Conservation (phyloP, 2,888 invertebrate genomes). For the Adineta ricciae region DNA sequence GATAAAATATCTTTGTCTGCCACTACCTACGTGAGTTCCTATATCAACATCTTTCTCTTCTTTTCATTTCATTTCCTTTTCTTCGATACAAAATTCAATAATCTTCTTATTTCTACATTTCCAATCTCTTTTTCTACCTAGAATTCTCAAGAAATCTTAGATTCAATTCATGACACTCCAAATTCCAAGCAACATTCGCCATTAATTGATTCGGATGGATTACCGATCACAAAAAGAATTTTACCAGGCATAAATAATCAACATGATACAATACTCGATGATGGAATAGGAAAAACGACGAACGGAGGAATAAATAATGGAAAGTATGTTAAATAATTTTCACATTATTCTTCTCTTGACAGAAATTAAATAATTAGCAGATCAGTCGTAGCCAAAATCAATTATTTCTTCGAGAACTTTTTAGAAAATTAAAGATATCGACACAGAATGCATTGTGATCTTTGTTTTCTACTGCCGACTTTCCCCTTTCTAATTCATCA, state of each 20-base stretch:
- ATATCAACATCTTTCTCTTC: no score
- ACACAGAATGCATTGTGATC: no score
- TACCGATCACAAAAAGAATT: neutral
- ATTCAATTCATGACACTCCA: neutral
- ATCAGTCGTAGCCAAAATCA: no score
- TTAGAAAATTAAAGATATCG: no score
- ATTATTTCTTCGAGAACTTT: no score
- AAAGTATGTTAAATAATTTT: neutral
- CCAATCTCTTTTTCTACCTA: neutral
- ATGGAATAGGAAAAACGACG: neutral
- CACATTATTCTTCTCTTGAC: no score
- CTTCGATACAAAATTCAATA: no score
- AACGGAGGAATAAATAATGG: neutral
- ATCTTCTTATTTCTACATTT: no score
- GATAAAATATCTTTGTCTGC: slow-evolving; percentile 12
- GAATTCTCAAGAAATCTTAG: neutral
- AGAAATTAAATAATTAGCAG: no score
- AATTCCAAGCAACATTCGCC: neutral
- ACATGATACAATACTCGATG: neutral
- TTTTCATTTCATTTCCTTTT: no score
- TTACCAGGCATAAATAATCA: neutral
- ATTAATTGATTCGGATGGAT: neutral
- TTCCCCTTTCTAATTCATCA: no score
- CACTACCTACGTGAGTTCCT: neutral
- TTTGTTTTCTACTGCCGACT: no score